Base-by-base conservation (phyloP, 2,888 invertebrate genomes). In the Selenia dentaria region DNA sequence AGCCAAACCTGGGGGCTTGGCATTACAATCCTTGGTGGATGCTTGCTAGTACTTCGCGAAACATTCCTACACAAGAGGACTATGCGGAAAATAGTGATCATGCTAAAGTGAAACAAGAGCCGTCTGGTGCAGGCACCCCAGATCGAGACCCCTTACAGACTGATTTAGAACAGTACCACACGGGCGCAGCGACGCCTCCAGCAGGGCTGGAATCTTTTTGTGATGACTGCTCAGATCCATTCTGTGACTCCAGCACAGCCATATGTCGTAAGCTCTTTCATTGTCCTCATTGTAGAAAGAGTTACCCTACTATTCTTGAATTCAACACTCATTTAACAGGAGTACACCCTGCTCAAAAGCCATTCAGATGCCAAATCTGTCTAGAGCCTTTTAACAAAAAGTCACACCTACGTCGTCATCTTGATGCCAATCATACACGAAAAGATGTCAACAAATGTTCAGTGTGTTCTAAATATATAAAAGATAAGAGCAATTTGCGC, bases 11-110 rank as follows among this genome's bases (percentile, higher is more conserved):
- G 34, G 87, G 89, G 22, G 72, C 91, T 42, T 91, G 91, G 91
- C 91, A 90, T 55, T 91, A 91, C 58, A 91, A 91, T 47, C 91
- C 91, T 14, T 91, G 91, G 91, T 91, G 91, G 91, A 91, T 91
- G 91, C 74, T 91, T 18, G 91, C 91, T 11, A 81, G 91, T 53
- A 91, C 91, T 1, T 91, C 91, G 5, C 75, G 90, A 31, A 84
- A 77, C 65, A 74, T 84, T 37, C 84, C 87, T 2, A 80, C 86
- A 1, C 90, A 90, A 53, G 87, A 89, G 54, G 89, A 90, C 47
- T 91, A 78, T 61, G 79, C 84, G 13, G 91, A 91, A 59, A 75
- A 74, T 49, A 82, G 75, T 70, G 88, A 90, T 33, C 81, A 86
- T 61, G 64, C 83, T 16, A 91, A 88, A 73, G 82, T 91, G 2